Conservation (phyloP, 2,113 vertebrate genomes). For the Setophaga petechia region DNA sequence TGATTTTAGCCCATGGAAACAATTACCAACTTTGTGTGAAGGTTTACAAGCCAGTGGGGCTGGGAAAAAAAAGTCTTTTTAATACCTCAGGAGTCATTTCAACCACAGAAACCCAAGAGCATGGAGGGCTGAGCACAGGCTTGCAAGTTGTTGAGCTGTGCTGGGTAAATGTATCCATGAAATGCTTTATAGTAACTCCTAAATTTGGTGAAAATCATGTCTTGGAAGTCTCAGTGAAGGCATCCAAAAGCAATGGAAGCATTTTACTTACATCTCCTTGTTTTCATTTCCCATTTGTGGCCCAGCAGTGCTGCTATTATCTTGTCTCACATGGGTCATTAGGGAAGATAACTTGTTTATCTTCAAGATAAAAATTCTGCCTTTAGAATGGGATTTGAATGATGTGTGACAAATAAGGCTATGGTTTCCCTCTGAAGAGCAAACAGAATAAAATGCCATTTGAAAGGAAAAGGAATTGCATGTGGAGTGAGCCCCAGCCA, state of each 20-base stretch:
- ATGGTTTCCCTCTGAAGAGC: neutral
- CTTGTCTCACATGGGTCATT: constrained; percentile 28
- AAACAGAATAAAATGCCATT: neutral
- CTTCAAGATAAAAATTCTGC: constrained; percentile 18
- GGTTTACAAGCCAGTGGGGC: no score
- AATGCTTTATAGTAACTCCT: neutral
- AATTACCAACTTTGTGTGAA: no score
- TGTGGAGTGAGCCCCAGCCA: neutral
- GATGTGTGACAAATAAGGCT: constrained; percentile 8
- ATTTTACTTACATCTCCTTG: constrained; percentile 13
- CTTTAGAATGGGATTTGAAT: constrained; percentile 22
- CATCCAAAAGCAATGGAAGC: neutral
- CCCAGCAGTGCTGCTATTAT: neutral
- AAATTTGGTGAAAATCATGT: neutral
- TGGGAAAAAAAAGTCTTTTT: no score
- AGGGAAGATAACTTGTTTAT: constrained; percentile 48
- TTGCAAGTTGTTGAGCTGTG: neutral
- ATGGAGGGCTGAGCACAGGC: neutral
- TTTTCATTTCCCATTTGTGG: constrained; percentile 9
- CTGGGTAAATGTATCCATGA: neutral
- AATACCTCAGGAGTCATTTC: no score
- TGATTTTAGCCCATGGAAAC: no score
- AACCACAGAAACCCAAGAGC: no score
- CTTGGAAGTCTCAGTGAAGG: neutral
- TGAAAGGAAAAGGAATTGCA: neutral